Base-by-base conservation (phyloP, 2,113 vertebrate genomes). In the Arothron firmamentum region DNA sequence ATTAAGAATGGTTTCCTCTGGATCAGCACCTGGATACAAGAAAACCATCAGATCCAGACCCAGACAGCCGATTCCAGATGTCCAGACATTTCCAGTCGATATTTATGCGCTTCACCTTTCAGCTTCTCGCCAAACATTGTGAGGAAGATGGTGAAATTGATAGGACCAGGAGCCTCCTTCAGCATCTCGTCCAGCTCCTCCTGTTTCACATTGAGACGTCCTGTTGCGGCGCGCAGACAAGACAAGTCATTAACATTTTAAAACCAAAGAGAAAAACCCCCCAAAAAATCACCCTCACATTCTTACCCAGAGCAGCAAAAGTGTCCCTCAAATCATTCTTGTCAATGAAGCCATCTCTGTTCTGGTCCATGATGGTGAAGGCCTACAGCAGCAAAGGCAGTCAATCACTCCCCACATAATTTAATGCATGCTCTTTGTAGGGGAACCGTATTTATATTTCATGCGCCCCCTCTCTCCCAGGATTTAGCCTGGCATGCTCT, bases 341-440 rank as follows among this genome's bases (percentile, higher is more conserved):
- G 90, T 98, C 95, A 0, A 98, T 97, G 87, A 98, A 97, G 23
- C 96, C 96, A 0, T 98, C 96, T 60, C 96, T 90, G 91, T 98
- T 97, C 91, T 98, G 96, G 81, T 97, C 96, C 95, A 98, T 98
- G 84, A 98, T 96, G 48, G 95, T 97, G 85, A 98, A 98, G 0
- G 96, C 96, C 96, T 98, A n/a, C 14, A 47, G 6, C 6, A 17
- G n/a, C 47, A 31, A 52, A 61, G 9, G 12, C 8, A 38, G 34
- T 11, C 31, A 34, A 34, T 9, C 9, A 9, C 6, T 46, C 19
- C 18, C 8, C 52, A 56, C 17, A 70, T 61, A 57, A 51, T 57
- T 61, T 52, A 31, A 42, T 17, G 45, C 10, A 18, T 20, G 51
- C 45, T 63, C 65, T 70, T 73, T 38, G 59, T 59, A 67, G 50